Conservation (phyloP, 2,888 invertebrate genomes). For the Melolontha melolontha region DNA sequence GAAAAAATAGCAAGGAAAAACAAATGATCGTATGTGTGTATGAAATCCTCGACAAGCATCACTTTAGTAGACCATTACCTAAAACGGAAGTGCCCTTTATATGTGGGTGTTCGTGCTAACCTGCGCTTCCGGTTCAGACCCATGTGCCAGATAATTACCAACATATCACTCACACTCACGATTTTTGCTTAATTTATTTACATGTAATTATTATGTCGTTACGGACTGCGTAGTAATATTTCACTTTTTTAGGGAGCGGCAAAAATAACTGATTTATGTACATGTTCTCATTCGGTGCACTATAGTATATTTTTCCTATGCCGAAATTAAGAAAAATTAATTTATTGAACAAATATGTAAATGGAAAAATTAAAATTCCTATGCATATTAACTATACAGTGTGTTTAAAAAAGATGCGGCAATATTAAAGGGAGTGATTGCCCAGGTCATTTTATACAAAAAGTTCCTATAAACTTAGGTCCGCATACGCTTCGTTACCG, state of each 20-base stretch:
- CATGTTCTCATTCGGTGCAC: no score
- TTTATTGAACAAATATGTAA: no score
- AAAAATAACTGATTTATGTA: neutral
- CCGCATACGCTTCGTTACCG: no score
- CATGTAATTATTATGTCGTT: conserved; percentile 60
- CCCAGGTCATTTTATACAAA: no score
- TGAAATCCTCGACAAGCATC: conserved; percentile 56
- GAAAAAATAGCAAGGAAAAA: conserved; percentile 31
- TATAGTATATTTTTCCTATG: no score
- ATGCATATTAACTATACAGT: no score
- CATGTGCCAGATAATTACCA: conserved; percentile 56
- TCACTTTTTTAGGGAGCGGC: conserved; percentile 32
- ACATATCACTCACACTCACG: conserved; percentile 55
- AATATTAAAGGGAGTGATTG: no score
- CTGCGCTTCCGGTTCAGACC: conserved; percentile 62
- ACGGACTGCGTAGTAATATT: conserved; percentile 36
- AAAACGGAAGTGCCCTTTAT: conserved; percentile 64
- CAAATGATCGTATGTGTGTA: conserved; percentile 31
- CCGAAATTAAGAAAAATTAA: no score
- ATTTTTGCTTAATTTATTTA: conserved; percentile 58
- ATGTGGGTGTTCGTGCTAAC: conserved; percentile 65
- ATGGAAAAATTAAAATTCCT: no score
- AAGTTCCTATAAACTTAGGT: no score
- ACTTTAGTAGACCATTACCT: conserved; percentile 64
- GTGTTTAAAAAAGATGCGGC: no score